A percentile compares a stretch with the other conserved stretches of the same genome.
Conservation (phyloP, 1,140 invertebrate genomes). For the Drosophila kepulauana region DNA sequence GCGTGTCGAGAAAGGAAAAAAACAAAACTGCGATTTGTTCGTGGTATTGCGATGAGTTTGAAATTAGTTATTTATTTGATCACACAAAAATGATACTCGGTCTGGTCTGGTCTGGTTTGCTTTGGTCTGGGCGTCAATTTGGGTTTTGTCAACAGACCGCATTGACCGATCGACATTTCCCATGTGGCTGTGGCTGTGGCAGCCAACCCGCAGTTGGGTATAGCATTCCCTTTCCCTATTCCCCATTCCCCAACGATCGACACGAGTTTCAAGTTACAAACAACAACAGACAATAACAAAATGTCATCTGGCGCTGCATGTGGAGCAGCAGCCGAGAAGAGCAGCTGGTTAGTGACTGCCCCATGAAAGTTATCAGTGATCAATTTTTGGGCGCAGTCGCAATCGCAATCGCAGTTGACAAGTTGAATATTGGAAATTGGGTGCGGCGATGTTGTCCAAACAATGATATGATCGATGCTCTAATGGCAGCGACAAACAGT, state of each 20-base stretch:
- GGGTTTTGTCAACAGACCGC: slow-evolving; percentile 30
- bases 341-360: slow-evolving; percentile 40
- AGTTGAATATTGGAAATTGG: slow-evolving; percentile 50
- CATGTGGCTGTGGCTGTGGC: slow-evolving; percentile 27
- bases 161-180: slow-evolving; percentile 28
- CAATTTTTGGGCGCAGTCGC: slow-evolving; percentile 50
- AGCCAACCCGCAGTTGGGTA: slow-evolving; percentile 24
- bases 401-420: slow-evolving; percentile 47
- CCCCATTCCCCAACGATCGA: background rate
- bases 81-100: slow-evolving; percentile 8
- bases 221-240: background rate
- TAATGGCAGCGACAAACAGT: slow-evolving; percentile 19
- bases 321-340: slow-evolving; percentile 40
- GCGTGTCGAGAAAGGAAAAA: slow-evolving; percentile 12
- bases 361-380: slow-evolving; percentile 61
- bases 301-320: slow-evolving; percentile 55
- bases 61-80: slow-evolving; percentile 47
- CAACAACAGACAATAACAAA: slow-evolving; percentile 35
- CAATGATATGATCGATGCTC: slow-evolving; percentile 16
- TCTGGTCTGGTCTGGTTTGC: slow-evolving; percentile 1
- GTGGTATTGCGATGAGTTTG: slow-evolving; percentile 20
- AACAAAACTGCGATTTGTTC: slow-evolving; percentile 44
- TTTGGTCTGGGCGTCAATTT: slow-evolving; percentile 5
- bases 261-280: slow-evolving; percentile 44
- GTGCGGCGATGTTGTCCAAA: slow-evolving; percentile 28